Percentiles rank a stretch among this genome's conserved stretches.
Evolutionary conservation across 2,113 vertebrate species (phyloP).

Genomic region (Grantiella picta): DNA sequence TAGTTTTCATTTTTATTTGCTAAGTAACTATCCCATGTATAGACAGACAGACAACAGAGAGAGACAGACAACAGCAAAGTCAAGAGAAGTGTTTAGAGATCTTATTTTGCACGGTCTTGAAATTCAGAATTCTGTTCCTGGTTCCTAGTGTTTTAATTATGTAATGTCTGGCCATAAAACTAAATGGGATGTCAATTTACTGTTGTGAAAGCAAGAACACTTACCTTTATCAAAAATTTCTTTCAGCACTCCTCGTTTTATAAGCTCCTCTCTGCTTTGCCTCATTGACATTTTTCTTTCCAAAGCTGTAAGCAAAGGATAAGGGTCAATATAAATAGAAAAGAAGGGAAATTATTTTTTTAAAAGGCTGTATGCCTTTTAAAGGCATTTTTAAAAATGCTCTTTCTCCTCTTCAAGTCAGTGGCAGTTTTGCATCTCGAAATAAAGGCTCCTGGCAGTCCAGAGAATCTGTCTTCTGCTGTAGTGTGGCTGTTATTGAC

Average conservation of each 20-base stretch:
- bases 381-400: background rate
- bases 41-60: background rate
- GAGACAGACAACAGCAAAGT: background rate
- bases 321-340: constrained; percentile 12
- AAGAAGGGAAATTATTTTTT: background rate
- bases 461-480: background rate
- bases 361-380: background rate
- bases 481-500: background rate
- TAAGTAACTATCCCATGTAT: background rate
- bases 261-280: constrained; percentile 96
- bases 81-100: background rate
- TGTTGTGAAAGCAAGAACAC: background rate
- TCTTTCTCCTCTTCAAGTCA: background rate
- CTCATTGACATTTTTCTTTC: constrained; percentile 97
- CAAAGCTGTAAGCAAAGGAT: constrained; percentile 80
- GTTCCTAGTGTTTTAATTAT: background rate
- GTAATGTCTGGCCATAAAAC: background rate
- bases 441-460: background rate
- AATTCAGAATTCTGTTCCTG: background rate
- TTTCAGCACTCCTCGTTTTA: constrained; percentile 95
- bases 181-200: background rate
- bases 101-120: background rate
- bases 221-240: constrained; percentile 99
- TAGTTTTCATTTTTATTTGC: background rate
- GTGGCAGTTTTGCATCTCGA: background rate